Conservation (phyloP, 2,113 vertebrate species). For the cattle (Bos taurus) region DNA sequence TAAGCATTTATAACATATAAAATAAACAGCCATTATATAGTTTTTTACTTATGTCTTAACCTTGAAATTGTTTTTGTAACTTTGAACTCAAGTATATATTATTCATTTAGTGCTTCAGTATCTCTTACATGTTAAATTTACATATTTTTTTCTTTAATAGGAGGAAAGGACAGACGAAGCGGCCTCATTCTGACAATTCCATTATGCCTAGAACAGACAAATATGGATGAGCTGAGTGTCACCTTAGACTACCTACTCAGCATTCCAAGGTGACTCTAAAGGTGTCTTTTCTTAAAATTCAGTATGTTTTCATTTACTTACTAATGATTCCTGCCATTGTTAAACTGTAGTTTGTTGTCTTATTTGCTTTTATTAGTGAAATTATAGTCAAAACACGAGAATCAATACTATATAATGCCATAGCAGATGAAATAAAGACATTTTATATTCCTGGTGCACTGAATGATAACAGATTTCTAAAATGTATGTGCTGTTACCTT, state of each 20-base stretch:
- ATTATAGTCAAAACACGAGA: background rate
- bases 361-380: background rate
- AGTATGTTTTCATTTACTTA: slow-evolving; percentile 32
- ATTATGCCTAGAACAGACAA: slow-evolving; percentile 96
- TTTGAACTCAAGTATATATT: background rate
- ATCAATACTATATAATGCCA: background rate
- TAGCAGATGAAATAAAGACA: background rate
- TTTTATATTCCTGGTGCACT: background rate
- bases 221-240: slow-evolving; percentile 96
- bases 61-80: slow-evolving; percentile 53
- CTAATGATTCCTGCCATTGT: background rate
- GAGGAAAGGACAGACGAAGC: slow-evolving; percentile 97
- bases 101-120: background rate
- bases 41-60: background rate
- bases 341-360: background rate
- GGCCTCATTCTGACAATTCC: slow-evolving; percentile 99
- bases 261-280: slow-evolving; percentile 93
- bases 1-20: slow-evolving; percentile 10
- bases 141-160: slow-evolving; percentile 75
- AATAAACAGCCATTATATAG: background rate
- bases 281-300: slow-evolving; percentile 47
- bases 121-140: slow-evolving; percentile 2
- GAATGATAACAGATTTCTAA: slow-evolving; percentile 1
- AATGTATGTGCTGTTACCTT: background rate
- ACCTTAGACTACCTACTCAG: slow-evolving; percentile 97